Evolutionary conservation across 2,797 vertebrate genomes (phyloP).

Genomic region (Lacerta agilis): DNA sequence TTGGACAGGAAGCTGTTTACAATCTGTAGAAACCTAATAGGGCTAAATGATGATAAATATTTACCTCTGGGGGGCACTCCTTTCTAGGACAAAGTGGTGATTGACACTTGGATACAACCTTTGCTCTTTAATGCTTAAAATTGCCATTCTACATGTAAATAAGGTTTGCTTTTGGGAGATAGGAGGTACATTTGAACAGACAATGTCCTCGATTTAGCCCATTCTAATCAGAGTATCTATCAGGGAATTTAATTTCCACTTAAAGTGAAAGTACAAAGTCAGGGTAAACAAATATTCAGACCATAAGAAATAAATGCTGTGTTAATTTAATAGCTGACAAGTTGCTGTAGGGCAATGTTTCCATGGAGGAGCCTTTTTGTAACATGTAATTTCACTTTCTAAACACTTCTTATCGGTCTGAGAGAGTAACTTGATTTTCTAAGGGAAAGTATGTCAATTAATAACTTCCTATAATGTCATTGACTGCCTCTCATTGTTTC

Average conservation of each 20-base stretch:
- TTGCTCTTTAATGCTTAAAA: background rate
- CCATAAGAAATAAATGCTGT: background rate
- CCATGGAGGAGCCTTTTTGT: background rate
- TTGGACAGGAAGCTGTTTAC: background rate
- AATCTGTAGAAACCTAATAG: background rate
- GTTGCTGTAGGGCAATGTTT: background rate
- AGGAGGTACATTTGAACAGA: background rate
- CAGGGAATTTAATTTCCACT: background rate
- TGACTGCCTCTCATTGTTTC: background rate
- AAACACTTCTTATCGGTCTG: background rate
- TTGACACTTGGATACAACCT: background rate
- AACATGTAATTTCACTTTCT: background rate
- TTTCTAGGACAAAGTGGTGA: background rate
- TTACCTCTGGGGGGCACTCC: background rate
- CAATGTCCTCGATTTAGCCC: background rate
- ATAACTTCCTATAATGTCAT: background rate
- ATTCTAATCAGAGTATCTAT: background rate
- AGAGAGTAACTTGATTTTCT: background rate
- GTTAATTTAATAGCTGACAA: background rate
- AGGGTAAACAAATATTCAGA: background rate
- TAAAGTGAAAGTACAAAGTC: background rate
- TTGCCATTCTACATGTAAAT: background rate
- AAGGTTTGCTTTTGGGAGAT: background rate
- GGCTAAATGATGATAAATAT: background rate
- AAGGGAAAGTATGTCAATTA: background rate